Base-by-base conservation (phyloP, 2,888 invertebrate species). In the Parochlus steinenii region DNA sequence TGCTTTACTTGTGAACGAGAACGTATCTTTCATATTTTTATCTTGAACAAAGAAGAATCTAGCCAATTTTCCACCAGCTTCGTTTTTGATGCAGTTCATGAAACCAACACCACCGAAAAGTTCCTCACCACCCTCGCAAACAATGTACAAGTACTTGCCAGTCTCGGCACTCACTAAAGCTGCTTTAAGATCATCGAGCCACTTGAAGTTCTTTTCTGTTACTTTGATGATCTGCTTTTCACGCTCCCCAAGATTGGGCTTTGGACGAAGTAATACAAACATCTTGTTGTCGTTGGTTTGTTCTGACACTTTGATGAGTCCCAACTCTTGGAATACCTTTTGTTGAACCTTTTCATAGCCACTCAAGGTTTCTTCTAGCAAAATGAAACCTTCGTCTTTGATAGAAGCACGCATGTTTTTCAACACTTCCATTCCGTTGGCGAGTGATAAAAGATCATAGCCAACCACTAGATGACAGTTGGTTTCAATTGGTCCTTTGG, bases 11-110 rank as follows among this genome's bases (percentile, higher is more conserved):
- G 56, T 59, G 2, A 71, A 52, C 1, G 65, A 61, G 57, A 82
- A 79, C 39, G 68, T 62, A 14, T 65, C 63, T n/a, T n/a, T n/a
- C 1, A 64, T 66, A 38, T 64, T 64, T 24, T 62, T 62, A 45
- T 73, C 76, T 48, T 77, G 76, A 43, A 80, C 65, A 49, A 75
- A 76, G 40, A 75, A 65, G 39, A 72, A 71, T 50, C 87, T 72
- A 25, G 85, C 69, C 46, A 72, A 73, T 39, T 65, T 62, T 14
- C 90, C 90, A 43, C 87, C 89, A 5, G 78, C 69, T 64, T 95
- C 95, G 47, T 72, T 74, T 48, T 79, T 77, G 44, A 97, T 65
- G 56, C 97, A 98, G 52, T 87, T 80, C 49, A 81, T 75, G 53
- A 97, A 65, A 29, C 97, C 97, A 38, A 92, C 64, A 42, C 85